phyloP scores from a whole-genome alignment of 2,113 vertebrate species.

The Grallaria varia region DNA sequence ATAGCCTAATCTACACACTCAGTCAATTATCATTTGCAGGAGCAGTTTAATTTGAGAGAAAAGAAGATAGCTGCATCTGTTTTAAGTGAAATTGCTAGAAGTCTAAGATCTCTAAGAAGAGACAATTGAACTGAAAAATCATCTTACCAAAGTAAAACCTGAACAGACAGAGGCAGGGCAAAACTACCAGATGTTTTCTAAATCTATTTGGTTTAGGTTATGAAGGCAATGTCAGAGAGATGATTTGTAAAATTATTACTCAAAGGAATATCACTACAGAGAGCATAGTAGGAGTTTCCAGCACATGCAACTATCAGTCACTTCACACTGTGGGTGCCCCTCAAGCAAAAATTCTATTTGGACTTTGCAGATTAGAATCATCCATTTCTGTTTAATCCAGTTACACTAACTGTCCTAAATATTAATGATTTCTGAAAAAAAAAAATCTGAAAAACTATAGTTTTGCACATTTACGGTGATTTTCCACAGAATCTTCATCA shows the following conservation, averaged over 20 bases:
- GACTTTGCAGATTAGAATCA: background rate
- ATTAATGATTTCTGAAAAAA: background rate
- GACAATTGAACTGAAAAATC: background rate
- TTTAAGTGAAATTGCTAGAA: background rate
- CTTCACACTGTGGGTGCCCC: background rate
- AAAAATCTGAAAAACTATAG: background rate
- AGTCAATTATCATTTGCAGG: background rate
- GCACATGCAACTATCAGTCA: background rate
- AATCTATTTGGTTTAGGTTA: background rate
- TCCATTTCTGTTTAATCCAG: background rate
- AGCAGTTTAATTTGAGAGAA: background rate
- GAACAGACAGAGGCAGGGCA: background rate
- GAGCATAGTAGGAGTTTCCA: background rate
- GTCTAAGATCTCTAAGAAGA: background rate
- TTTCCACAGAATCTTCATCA: background rate
- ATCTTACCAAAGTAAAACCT: background rate
- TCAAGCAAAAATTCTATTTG: background rate
- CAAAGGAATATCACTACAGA: background rate
- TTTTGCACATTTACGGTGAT: background rate
- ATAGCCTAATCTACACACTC: background rate
- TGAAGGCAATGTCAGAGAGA: background rate
- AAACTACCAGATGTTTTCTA: background rate
- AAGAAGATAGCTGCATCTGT: background rate
- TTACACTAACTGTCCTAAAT: background rate
- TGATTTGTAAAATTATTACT: background rate